Evolutionary conservation across 1,140 invertebrate species (phyloP).

Genomic region (Grapholita molesta): DNA sequence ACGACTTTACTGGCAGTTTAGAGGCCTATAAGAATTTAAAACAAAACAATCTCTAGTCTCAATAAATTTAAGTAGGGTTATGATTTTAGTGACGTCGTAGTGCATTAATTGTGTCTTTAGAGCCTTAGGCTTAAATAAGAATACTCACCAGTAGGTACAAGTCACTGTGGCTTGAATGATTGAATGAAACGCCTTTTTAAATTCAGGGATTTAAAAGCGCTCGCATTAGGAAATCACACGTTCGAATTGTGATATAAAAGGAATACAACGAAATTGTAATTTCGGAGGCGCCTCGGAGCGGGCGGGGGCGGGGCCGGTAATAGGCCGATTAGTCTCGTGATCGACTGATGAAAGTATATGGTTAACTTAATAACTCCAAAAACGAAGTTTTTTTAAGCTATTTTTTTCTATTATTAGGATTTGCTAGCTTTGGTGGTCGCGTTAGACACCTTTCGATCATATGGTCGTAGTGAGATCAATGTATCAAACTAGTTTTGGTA

Average conservation of each 20-base stretch:
- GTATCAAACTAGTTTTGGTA: too few species aligned
- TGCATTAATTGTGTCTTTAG: too few species aligned
- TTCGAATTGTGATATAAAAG: not conserved
- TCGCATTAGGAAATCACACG: not conserved
- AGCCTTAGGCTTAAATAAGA: too few species aligned
- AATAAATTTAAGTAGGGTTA: too few species aligned
- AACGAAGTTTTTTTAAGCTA: slow-evolving; percentile 24
- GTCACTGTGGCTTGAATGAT: too few species aligned
- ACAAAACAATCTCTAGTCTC: too few species aligned
- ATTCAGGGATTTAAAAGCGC: not conserved
- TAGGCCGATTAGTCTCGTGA: slow-evolving; percentile 36
- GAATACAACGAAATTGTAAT: slow-evolving; percentile 20
- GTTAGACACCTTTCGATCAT: not conserved
- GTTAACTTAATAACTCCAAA: slow-evolving; percentile 38
- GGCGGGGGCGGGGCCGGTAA: slow-evolving; percentile 22
- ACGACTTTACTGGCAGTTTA: too few species aligned
- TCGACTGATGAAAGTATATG: slow-evolving; percentile 36
- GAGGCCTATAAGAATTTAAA: too few species aligned
- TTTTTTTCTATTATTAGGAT: slow-evolving; percentile 12
- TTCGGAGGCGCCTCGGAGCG: slow-evolving; percentile 27
- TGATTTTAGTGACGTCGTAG: too few species aligned
- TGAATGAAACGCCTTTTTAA: not conserved
- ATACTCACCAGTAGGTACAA: too few species aligned
- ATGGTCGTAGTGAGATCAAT: too few species aligned
- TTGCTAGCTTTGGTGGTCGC: not conserved